Conservation (phyloP, 2,888 invertebrate genomes). For the Erpobdella octoculata region DNA sequence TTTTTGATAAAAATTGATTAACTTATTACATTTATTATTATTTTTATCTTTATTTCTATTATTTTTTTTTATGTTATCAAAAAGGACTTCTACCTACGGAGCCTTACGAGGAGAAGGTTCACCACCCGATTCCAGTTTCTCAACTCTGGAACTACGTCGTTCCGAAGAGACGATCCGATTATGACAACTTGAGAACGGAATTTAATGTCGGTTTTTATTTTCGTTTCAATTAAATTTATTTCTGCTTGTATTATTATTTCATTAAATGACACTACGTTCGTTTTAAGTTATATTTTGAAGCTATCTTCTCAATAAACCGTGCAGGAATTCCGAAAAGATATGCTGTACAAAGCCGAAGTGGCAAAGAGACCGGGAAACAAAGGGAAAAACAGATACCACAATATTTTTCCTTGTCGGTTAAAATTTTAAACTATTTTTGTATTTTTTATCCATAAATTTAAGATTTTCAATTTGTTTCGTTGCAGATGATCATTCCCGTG, state of each 20-base stretch:
- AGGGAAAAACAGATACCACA: constrained; percentile 49
- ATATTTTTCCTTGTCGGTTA: constrained; percentile 50
- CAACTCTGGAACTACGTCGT: constrained; percentile 50
- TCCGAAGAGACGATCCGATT: constrained; percentile 44
- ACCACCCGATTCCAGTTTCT: constrained; percentile 45
- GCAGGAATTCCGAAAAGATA: constrained; percentile 47
- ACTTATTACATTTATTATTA: no score
- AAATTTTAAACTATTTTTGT: not conserved
- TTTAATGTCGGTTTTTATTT: constrained; percentile 34
- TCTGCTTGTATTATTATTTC: no score
- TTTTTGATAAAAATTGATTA: no score
- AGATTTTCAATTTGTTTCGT: no score
- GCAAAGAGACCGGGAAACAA: constrained; percentile 49
- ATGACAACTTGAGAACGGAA: constrained; percentile 45
- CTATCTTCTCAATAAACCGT: constrained; percentile 20
- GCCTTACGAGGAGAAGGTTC: constrained; percentile 21
- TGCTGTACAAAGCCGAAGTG: constrained; percentile 45
- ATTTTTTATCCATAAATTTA: not conserved
- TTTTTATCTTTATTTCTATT: no score
- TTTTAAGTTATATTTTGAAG: not conserved
- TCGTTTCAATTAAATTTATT: not conserved
- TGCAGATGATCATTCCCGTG: constrained; percentile 39
- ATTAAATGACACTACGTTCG: no score
- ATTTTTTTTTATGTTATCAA: no score
- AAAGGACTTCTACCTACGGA: not conserved